These are phyloP conservation scores for Trachops cirrhosus DNA, from an alignment of 2,797 vertebrate genomes.

Conservation along the genomic window DNA sequence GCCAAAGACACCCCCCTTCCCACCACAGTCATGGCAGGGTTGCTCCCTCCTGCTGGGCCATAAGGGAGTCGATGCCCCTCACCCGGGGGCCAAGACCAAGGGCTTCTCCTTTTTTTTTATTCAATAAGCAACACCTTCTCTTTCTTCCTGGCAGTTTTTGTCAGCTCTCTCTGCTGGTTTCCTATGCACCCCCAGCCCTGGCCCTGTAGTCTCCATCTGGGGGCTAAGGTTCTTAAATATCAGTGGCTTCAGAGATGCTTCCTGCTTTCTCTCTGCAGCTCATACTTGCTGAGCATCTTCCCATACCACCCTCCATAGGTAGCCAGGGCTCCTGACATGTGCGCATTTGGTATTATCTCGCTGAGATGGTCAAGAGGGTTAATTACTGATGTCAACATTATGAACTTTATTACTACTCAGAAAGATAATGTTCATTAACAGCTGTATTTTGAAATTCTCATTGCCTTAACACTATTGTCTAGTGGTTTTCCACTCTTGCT, in stretches of 20 bases:
- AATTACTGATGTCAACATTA: slow-evolving; percentile 51
- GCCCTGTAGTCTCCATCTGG: not conserved
- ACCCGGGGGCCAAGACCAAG: not conserved
- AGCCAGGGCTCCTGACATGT: not conserved
- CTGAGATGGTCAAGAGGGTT: slow-evolving; percentile 51
- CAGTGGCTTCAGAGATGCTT: not conserved
- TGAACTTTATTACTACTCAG: slow-evolving; percentile 46
- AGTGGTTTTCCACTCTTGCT: slow-evolving; percentile 46
- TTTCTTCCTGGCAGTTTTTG: not conserved
- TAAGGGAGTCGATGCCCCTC: not conserved
- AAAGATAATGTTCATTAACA: slow-evolving; percentile 54
- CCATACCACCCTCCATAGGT: not conserved
- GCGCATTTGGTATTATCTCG: not conserved
- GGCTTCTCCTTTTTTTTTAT: not conserved
- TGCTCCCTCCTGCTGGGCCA: not conserved
- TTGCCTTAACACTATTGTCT: not conserved
- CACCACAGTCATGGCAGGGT: not conserved
- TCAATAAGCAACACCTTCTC: not conserved
- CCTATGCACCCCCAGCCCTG: not conserved
- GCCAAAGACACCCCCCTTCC: not conserved
- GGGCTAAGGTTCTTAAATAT: not conserved
- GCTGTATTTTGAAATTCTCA: slow-evolving; percentile 30
- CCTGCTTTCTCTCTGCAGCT: not conserved
- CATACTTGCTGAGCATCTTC: not conserved
- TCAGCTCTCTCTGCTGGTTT: not conserved